Evolutionary conservation across 1,140 invertebrate genomes (phyloP).

Genomic region (Euura lappo): DNA sequence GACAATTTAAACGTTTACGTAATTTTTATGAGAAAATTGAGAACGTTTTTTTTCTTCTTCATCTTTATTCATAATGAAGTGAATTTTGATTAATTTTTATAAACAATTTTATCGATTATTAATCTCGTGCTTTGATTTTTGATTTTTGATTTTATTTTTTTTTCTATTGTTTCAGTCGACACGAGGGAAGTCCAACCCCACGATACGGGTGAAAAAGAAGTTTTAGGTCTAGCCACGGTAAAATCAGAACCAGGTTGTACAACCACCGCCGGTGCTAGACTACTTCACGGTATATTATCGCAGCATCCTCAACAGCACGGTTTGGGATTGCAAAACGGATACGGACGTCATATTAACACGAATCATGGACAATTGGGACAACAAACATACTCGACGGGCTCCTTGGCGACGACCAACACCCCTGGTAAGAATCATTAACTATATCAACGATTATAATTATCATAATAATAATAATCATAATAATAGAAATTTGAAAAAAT

Average conservation of each 20-base stretch:
- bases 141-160: slow-evolving; percentile 22
- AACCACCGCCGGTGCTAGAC: slow-evolving; percentile 50
- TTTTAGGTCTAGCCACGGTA: slow-evolving; percentile 50
- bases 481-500: slow-evolving; percentile 6
- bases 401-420: slow-evolving; percentile 55
- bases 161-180: slow-evolving; percentile 57
- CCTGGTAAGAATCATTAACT: slow-evolving; percentile 43
- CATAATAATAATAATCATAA: too few relatives aligned
- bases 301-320: slow-evolving; percentile 61
- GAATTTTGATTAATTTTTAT: too few relatives aligned
- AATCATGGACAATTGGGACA: slow-evolving; percentile 52
- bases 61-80: too few relatives aligned
- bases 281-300: slow-evolving; percentile 68
- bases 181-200: slow-evolving; percentile 58
- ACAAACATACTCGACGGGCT: slow-evolving; percentile 54
- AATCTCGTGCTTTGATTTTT: too few relatives aligned
- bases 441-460: too few relatives aligned
- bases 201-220: slow-evolving; percentile 51
- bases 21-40: too few relatives aligned
- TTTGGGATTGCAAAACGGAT: slow-evolving; percentile 49
- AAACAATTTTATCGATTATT: too few relatives aligned
- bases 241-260: slow-evolving; percentile 57
- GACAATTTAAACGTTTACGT: too few relatives aligned
- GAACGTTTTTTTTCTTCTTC: neutral
- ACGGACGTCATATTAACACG: slow-evolving; percentile 51